Conservation (phyloP, 2,888 invertebrate genomes). For the Volucella inanis region DNA sequence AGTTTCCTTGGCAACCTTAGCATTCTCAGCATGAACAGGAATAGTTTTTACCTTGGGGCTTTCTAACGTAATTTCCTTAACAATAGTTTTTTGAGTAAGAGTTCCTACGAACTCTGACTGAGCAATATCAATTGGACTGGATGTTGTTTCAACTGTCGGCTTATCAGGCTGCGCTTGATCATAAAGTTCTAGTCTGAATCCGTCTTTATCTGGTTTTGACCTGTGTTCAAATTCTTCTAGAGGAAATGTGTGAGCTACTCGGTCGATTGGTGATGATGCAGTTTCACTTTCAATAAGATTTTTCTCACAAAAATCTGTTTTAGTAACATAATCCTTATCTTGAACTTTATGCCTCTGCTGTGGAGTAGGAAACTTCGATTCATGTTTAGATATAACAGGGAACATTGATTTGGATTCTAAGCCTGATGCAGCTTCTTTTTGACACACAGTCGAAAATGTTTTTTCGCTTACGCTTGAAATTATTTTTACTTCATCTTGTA, state of each 20-base stretch:
- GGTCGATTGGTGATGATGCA: conserved; percentile 80
- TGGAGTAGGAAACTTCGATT: conserved; percentile 36
- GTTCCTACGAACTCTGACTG: conserved; percentile 20
- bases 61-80: background rate
- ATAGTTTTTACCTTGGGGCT: background rate
- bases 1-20: conserved; percentile 50
- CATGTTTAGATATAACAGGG: conserved; percentile 17
- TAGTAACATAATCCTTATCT: background rate
- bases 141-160: conserved; percentile 59
- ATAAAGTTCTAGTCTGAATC: conserved; percentile 48
- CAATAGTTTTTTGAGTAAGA: background rate
- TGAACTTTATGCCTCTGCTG: background rate
- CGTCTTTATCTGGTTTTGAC: conserved; percentile 47
- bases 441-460: conserved; percentile 46
- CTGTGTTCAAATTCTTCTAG: conserved; percentile 49
- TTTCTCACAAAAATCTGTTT: background rate
- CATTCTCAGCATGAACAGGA: conserved; percentile 42
- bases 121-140: conserved; percentile 67
- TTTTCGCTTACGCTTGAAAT: background rate
- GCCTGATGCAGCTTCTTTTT: conserved; percentile 62
- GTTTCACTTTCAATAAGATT: background rate
- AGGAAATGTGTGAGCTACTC: conserved; percentile 74
- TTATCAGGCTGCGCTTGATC: conserved; percentile 68
- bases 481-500: background rate
- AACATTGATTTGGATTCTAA: conserved; percentile 7